Base-by-base conservation (phyloP, 1,140 invertebrate genomes). In the Diploscapter pachys region DNA sequence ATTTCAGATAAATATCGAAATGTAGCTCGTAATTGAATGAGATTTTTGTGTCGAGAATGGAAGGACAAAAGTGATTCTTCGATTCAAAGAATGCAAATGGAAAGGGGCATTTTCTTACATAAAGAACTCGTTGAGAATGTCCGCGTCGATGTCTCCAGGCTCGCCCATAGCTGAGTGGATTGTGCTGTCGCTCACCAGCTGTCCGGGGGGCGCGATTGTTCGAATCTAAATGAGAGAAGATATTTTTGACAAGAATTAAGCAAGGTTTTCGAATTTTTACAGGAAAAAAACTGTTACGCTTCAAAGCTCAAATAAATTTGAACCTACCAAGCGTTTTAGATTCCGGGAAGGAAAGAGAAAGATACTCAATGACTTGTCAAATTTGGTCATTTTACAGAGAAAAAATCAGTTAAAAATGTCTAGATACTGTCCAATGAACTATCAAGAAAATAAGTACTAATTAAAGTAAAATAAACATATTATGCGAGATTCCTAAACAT, bases 81-180 rank as follows among this genome's bases (percentile, higher is more conserved):
- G 31, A 31, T 31, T 31, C 31, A 31, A 31, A 31, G 31, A 31
- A 31, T 31, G 31, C 31, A 31, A 31, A 1, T 31, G 57, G 57
- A 13, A 59, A 59, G 31, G 63, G 2, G 63, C 0, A 1, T 2
- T 13, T 65, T 31, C n/a, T 52, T 68, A 68, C 66, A 68, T 68
- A 55, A 68, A 68, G 66, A 68, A 68, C 52, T 68, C 66, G 66
- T 68, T 55, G 49, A 68, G 66, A 48, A 68, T 68, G 66, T 68
- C 66, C 66, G 11, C 1, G 51, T 68, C 66, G 6, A 68, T 55
- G 66, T 54, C 66, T 6, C 6, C 5, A 9, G 13, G 11, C 49
- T 55, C 52, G 48, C 66, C 66, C 11, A 68, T 68, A 9, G 66
- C 66, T n/a, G 13, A 5, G 9, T 68, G 66, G 51, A 68, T 68